Percentiles rank a stretch among this genome's conserved stretches.
These are phyloP conservation scores for Pissodes strobi DNA, from an alignment of 1,140 invertebrate genomes.

Conservation along the genomic window DNA sequence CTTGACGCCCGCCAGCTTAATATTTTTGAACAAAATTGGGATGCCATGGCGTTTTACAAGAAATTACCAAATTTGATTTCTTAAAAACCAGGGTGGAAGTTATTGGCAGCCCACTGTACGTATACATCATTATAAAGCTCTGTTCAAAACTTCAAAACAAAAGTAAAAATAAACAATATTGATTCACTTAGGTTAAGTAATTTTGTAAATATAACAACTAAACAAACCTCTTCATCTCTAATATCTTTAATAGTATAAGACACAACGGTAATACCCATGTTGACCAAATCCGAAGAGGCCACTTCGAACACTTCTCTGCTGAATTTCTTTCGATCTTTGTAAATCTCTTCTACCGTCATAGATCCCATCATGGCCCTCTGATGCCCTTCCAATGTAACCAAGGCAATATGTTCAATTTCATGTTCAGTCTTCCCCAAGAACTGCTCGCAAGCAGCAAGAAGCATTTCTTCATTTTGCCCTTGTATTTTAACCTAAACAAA, in stretches of 20 bases:
- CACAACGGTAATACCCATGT: constrained; percentile 98
- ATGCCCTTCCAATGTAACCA: constrained; percentile 96
- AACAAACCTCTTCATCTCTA: constrained; percentile 90
- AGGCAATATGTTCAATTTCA: constrained; percentile 91
- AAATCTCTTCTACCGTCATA: constrained; percentile 99
- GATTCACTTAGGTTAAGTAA: background rate
- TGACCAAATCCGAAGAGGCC: constrained; percentile 92
- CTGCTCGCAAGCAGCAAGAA: constrained; percentile 94
- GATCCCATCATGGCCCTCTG: constrained; percentile 98
- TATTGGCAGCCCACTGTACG: too few relatives aligned
- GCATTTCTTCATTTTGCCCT: constrained; percentile 96
- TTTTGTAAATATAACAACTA: background rate
- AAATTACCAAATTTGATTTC: too few relatives aligned
- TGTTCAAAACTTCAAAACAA: too few relatives aligned
- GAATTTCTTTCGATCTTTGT: constrained; percentile 98
- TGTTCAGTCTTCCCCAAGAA: constrained; percentile 90
- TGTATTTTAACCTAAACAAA: constrained; percentile 80
- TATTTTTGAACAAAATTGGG: too few relatives aligned
- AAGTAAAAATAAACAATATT: background rate
- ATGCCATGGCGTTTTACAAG: too few relatives aligned
- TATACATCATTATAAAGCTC: too few relatives aligned
- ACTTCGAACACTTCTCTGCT: constrained; percentile 96
- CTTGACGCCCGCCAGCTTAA: too few relatives aligned
- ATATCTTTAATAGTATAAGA: constrained; percentile 98
- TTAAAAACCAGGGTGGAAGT: too few relatives aligned